Evolutionary conservation across 2,797 vertebrate species (phyloP).

Genomic region (Tokudaia tokunoshimensis): DNA sequence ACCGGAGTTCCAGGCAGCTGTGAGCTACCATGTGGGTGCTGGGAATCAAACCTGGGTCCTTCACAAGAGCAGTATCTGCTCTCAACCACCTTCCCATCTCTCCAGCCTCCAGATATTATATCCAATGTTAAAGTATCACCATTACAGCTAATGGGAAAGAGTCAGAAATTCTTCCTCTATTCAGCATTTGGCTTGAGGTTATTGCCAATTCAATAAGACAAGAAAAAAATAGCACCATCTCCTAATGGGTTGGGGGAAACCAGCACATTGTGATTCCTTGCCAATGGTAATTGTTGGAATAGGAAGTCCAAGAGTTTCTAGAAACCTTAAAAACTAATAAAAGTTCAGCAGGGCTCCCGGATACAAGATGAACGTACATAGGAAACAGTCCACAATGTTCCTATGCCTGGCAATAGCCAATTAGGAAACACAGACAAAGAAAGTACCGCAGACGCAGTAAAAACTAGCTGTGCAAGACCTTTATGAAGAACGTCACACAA

Average conservation of each 20-base stretch:
- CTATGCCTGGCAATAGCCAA: background rate
- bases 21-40: background rate
- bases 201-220: background rate
- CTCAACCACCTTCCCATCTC: background rate
- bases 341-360: background rate
- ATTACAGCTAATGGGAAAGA: slow-evolving; percentile 12
- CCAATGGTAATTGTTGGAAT: background rate
- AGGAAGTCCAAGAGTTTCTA: background rate
- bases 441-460: background rate
- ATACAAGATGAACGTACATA: background rate
- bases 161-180: background rate
- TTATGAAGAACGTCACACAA: background rate
- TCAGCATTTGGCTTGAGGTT: background rate
- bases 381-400: background rate
- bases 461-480: background rate
- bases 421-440: background rate
- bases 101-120: background rate
- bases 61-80: background rate
- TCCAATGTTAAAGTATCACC: background rate
- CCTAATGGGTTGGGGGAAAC: background rate
- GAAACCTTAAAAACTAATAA: background rate
- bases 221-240: background rate
- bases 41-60: background rate
- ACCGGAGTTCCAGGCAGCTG: background rate
- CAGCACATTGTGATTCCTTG: background rate